These are phyloP conservation scores for Manis javanica DNA, from an alignment of 2,797 vertebrate species.

Conservation along the genomic window DNA sequence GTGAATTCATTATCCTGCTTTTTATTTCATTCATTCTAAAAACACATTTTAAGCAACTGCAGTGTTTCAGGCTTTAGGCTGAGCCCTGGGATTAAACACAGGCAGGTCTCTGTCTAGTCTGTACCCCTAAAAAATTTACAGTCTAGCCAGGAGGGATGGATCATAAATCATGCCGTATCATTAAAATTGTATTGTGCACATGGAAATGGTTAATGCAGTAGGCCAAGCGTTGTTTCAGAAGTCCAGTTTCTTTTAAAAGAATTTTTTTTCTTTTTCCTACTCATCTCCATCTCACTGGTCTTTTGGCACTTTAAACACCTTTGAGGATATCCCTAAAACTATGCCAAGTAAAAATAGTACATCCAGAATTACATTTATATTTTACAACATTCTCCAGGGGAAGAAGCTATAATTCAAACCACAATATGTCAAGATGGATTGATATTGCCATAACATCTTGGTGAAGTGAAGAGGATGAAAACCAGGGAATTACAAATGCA, in stretches of 20 bases:
- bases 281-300: not conserved
- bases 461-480: conserved; percentile 29
- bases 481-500: not conserved
- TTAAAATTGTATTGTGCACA: not conserved
- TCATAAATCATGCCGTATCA: conserved; percentile 17
- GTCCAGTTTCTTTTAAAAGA: conserved; percentile 27
- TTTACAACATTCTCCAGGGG: conserved; percentile 51
- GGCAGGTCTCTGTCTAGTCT: not conserved
- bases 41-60: not conserved
- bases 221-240: not conserved
- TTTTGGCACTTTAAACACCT: conserved; percentile 54
- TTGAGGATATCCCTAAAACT: conserved; percentile 54
- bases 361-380: conserved; percentile 37
- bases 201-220: conserved; percentile 21
- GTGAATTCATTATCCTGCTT: not conserved
- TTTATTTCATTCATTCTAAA: conserved; percentile 20
- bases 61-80: not conserved
- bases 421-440: conserved; percentile 1
- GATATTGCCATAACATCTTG: conserved; percentile 38
- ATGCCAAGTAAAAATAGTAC: conserved; percentile 65
- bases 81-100: not conserved
- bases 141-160: not conserved
- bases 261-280: not conserved
- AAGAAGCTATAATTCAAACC: conserved; percentile 62
- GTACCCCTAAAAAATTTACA: not conserved